A percentile compares a stretch with the other conserved stretches of the same genome.
phyloP scores from a whole-genome alignment of 2,888 invertebrate genomes.

The Luperina nickerlii region DNA sequence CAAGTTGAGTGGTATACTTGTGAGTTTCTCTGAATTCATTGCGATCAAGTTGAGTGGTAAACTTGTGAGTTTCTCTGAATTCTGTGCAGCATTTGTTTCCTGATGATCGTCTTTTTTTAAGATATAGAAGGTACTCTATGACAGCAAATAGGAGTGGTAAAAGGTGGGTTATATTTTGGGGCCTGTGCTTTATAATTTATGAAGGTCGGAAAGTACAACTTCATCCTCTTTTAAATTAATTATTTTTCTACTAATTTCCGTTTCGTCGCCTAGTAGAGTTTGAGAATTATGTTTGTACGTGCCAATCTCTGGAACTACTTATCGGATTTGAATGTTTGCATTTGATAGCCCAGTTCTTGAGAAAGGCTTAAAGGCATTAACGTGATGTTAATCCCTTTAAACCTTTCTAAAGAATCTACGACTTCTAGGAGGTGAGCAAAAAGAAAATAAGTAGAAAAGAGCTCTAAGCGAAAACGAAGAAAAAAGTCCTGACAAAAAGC shows the following conservation, averaged over 20 bases:
- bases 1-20: neutral
- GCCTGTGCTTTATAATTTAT: neutral
- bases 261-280: neutral
- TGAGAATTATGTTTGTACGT: too few species aligned
- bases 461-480: too few species aligned
- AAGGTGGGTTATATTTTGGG: neutral
- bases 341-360: too few species aligned
- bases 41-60: neutral
- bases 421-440: too few species aligned
- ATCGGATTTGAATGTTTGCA: too few species aligned
- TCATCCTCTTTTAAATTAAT: neutral
- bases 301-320: too few species aligned
- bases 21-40: neutral
- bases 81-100: neutral
- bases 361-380: too few species aligned
- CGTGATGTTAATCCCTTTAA: too few species aligned
- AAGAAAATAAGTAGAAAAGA: too few species aligned
- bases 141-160: neutral
- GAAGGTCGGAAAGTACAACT: neutral
- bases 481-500: too few species aligned
- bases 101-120: neutral
- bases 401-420: too few species aligned
- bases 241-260: too few species aligned
- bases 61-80: neutral
- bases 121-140: neutral